These are phyloP conservation scores for Drosophila helvetica DNA, from an alignment of 2,888 invertebrate species.

Conservation along the genomic window DNA sequence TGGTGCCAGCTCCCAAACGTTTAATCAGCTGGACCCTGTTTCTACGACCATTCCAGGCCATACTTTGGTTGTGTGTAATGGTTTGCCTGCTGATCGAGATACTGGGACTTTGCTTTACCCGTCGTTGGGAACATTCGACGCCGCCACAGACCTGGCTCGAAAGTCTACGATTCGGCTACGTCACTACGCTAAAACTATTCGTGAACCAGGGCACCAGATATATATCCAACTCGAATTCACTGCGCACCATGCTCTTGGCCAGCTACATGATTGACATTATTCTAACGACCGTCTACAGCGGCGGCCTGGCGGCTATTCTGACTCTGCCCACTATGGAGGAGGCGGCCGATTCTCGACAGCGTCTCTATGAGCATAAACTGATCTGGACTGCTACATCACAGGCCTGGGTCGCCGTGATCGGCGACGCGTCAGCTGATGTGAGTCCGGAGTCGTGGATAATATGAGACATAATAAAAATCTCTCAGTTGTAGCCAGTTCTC, in stretches of 20 bases:
- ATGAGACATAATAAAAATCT: not conserved
- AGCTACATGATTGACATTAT: constrained; percentile 85
- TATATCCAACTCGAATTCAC: constrained; percentile 61
- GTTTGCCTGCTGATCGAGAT: constrained; percentile 84
- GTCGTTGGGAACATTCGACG: constrained; percentile 50
- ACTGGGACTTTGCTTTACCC: constrained; percentile 76
- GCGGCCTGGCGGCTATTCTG: constrained; percentile 87
- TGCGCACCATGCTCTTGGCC: constrained; percentile 72
- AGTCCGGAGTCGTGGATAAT: not conserved
- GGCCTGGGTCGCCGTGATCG: constrained; percentile 87
- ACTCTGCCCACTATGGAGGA: constrained; percentile 87
- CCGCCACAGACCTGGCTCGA: constrained; percentile 40
- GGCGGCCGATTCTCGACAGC: constrained; percentile 87
- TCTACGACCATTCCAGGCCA: constrained; percentile 86
- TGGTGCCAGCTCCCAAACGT: constrained; percentile 88
- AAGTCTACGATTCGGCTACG: constrained; percentile 69
- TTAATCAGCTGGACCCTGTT: constrained; percentile 87
- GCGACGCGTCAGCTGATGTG: constrained; percentile 84
- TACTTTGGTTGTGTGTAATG: constrained; percentile 86
- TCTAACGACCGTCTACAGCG: constrained; percentile 87
- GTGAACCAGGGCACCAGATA: constrained; percentile 76
- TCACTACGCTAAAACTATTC: constrained; percentile 74
- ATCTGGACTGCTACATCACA: constrained; percentile 88
- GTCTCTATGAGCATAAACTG: constrained; percentile 86
- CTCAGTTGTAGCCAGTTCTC: constrained; percentile 48